Percentiles rank a stretch among this genome's conserved stretches.
Conservation (phyloP, 2,113 vertebrate genomes). For the Balaenoptera acutorostrata region DNA sequence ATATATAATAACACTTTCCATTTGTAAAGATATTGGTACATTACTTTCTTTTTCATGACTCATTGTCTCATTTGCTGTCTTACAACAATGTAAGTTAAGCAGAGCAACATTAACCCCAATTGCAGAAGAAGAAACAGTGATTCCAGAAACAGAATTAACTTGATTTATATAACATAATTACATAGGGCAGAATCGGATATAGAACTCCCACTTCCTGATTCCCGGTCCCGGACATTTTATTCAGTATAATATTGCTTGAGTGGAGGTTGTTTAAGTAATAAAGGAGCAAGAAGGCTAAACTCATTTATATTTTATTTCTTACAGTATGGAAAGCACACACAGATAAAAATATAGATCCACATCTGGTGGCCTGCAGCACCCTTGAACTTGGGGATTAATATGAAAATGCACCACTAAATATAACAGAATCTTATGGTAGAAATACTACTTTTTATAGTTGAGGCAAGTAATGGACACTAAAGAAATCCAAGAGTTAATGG, state of each 20-base stretch:
- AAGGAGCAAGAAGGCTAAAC: background rate
- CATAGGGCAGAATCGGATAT: background rate
- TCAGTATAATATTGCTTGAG: background rate
- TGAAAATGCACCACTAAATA: background rate
- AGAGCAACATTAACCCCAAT: background rate
- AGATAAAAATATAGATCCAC: background rate
- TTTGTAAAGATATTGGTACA: background rate
- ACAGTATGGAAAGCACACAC: background rate
- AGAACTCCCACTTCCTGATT: background rate
- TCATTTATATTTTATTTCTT: background rate
- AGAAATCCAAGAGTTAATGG: background rate
- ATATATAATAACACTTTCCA: background rate
- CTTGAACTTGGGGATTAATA: background rate
- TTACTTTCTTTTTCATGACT: background rate
- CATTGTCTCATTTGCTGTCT: background rate
- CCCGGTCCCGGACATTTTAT: background rate
- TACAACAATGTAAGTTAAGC: background rate
- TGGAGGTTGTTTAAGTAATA: background rate
- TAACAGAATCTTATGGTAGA: background rate
- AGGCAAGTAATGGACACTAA: background rate
- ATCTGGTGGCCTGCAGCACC: background rate
- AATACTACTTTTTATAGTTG: background rate
- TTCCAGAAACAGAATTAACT: background rate
- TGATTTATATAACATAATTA: background rate
- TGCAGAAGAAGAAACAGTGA: background rate